Evolutionary conservation across 2,888 invertebrate genomes (phyloP).

Genomic region (Latrodectus elegans): DNA sequence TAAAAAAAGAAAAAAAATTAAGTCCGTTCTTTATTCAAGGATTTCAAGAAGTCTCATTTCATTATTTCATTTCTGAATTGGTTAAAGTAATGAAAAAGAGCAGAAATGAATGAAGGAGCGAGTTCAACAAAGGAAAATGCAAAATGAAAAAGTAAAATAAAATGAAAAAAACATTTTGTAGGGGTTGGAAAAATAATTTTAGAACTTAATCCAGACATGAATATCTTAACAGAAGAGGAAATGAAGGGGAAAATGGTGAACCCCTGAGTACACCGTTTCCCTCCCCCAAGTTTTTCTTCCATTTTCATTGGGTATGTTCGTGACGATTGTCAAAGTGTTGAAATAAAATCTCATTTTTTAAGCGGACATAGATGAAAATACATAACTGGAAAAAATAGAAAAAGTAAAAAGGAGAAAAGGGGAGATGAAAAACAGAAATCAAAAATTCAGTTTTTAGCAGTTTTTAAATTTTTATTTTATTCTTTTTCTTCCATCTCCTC

Average conservation of each 20-base stretch:
- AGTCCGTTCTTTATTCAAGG: background rate
- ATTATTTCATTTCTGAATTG: conserved; percentile 37
- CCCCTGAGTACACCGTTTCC: background rate
- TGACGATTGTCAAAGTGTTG: conserved; percentile 12
- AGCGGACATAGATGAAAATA: conserved; percentile 30
- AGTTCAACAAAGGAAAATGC: too few species aligned
- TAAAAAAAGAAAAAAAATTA: too few species aligned
- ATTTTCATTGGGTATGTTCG: conserved; percentile 19
- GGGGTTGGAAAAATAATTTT: conserved; percentile 41
- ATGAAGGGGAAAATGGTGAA: conserved; percentile 13
- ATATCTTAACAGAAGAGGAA: conserved; percentile 40
- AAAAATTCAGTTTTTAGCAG: background rate
- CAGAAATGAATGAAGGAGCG: background rate
- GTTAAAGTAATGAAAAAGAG: conserved; percentile 36
- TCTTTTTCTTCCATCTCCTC: background rate
- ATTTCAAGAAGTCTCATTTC: conserved; percentile 23
- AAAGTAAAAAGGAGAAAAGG: background rate
- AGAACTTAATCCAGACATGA: conserved; percentile 47
- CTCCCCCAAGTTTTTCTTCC: background rate
- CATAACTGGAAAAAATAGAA: background rate
- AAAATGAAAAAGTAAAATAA: conserved; percentile 3
- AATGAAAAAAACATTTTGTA: conserved; percentile 17
- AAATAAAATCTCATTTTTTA: conserved; percentile 27
- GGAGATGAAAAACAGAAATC: background rate
- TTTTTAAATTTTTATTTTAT: background rate